Conservation (phyloP, 2,888 invertebrate genomes). For the Digitonthophagus gazella region DNA sequence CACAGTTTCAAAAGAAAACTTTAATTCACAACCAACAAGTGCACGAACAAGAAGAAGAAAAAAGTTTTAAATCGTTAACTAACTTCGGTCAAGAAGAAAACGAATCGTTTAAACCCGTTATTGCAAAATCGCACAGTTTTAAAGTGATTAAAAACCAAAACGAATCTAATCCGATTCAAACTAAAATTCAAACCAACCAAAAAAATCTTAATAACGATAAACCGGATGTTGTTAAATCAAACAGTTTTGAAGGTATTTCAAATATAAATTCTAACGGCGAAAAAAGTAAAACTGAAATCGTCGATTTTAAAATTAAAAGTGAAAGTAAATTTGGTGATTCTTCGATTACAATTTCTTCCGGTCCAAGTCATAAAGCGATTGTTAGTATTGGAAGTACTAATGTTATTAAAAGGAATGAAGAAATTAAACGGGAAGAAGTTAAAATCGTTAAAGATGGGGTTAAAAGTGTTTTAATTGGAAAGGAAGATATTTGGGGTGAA, state of each 20-base stretch:
- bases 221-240: slow-evolving; percentile 30
- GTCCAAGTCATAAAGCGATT: slow-evolving; percentile 33
- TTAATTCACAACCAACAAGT: slow-evolving; percentile 50
- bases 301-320: not conserved
- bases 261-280: slow-evolving; percentile 22
- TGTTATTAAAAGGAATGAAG: slow-evolving; percentile 26
- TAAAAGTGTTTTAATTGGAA: too few species aligned
- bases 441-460: not conserved
- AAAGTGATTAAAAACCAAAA: slow-evolving; percentile 49
- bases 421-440: not conserved
- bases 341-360: slow-evolving; percentile 26
- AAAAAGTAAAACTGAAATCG: not conserved
- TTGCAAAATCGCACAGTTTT: slow-evolving; percentile 73
- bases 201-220: slow-evolving; percentile 20
- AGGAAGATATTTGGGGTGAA: not conserved
- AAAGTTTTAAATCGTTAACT: slow-evolving; percentile 46
- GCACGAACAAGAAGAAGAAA: slow-evolving; percentile 38
- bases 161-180: slow-evolving; percentile 8
- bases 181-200: slow-evolving; percentile 9
- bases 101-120: slow-evolving; percentile 55
- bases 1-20: slow-evolving; percentile 57
- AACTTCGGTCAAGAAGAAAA: slow-evolving; percentile 42
- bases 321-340: slow-evolving; percentile 23
- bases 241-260: slow-evolving; percentile 31
- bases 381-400: slow-evolving; percentile 37